phyloP scores from a whole-genome alignment of 2,888 invertebrate species.

The Icerya purchasi region DNA sequence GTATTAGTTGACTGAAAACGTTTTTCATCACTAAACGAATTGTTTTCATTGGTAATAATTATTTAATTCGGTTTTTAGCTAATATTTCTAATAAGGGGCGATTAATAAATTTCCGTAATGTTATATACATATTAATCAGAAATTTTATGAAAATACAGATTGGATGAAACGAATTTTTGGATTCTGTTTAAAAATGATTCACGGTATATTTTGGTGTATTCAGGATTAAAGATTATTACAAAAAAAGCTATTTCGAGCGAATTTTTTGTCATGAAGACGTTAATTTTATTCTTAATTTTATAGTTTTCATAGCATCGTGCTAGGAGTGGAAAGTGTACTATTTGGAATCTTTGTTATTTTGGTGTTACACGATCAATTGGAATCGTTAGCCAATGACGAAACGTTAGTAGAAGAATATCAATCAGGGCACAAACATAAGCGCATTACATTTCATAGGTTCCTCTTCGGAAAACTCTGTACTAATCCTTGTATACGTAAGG shows the following conservation, averaged over 20 bases:
- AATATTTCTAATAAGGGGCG: too few species aligned
- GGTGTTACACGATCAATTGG: conserved; percentile 66
- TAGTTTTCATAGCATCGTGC: conserved; percentile 62
- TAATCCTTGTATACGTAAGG: conserved; percentile 2
- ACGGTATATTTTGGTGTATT: not conserved
- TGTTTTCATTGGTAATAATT: too few species aligned
- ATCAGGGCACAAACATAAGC: conserved; percentile 14
- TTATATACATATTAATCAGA: too few species aligned
- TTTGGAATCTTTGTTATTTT: conserved; percentile 76
- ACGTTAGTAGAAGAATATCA: conserved; percentile 61
- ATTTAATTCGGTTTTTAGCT: too few species aligned
- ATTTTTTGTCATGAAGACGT: too few species aligned
- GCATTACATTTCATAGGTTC: conserved; percentile 8
- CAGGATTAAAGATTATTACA: not conserved
- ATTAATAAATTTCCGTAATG: too few species aligned
- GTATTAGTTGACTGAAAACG: too few species aligned
- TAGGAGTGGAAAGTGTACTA: conserved; percentile 56
- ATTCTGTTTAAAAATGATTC: too few species aligned
- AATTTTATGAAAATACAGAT: too few species aligned
- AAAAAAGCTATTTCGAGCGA: too few species aligned
- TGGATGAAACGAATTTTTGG: too few species aligned
- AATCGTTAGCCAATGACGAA: conserved; percentile 63
- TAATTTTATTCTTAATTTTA: not conserved
- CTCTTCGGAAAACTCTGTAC: conserved; percentile 9
- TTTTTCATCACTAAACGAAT: too few species aligned